Evolutionary conservation across 2,888 invertebrate genomes (phyloP).

Genomic region (Marasmarcha lunaedactyla): DNA sequence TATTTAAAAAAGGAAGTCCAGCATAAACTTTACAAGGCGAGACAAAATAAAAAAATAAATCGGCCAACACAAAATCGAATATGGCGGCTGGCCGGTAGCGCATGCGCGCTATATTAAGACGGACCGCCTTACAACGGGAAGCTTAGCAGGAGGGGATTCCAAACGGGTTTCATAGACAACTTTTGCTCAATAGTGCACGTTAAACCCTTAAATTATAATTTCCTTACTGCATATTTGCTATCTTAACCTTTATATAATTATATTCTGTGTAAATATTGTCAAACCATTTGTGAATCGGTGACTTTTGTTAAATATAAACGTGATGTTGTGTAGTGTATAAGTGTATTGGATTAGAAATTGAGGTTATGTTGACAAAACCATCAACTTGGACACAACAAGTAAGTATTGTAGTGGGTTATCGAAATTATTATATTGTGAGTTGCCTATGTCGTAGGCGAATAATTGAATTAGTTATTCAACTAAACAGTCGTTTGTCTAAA

Average conservation of each 20-base stretch:
- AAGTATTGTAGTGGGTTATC: conserved; percentile 4
- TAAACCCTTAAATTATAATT: conserved; percentile 8
- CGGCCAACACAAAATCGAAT: conserved; percentile 4
- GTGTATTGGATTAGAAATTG: conserved; percentile 5
- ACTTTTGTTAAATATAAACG: background rate
- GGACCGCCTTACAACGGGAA: conserved; percentile 39
- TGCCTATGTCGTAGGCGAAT: no score
- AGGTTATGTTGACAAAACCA: conserved; percentile 56
- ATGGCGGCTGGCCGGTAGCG: conserved; percentile 13
- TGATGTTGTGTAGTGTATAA: conserved; percentile 6
- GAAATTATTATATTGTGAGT: no score
- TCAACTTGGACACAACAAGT: conserved; percentile 40
- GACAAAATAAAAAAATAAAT: conserved; percentile 4
- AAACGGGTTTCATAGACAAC: conserved; percentile 11
- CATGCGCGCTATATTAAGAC: conserved; percentile 39
- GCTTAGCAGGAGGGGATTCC: conserved; percentile 22
- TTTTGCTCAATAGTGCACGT: conserved; percentile 13
- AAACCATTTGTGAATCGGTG: background rate
- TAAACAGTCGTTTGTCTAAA: no score
- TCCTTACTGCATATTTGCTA: no score
- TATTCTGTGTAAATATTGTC: no score
- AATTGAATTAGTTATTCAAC: no score
- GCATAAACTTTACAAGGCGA: no score
- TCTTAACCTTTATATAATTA: no score
- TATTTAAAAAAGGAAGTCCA: no score